These are phyloP conservation scores for Eilema depressum DNA, from an alignment of 2,888 invertebrate species.

Conservation along the genomic window DNA sequence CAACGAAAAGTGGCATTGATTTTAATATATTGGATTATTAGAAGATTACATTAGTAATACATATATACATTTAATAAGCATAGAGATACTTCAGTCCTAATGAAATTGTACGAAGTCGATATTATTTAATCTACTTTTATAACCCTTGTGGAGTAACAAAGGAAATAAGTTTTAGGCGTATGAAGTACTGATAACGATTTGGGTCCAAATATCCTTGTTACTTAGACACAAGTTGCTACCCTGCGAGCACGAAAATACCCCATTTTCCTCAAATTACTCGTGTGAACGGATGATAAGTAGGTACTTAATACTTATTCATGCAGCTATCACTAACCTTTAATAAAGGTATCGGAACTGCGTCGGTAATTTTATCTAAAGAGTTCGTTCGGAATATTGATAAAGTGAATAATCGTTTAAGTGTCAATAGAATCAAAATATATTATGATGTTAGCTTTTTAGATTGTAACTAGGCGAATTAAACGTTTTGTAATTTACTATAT, in stretches of 20 bases:
- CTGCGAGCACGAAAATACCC: conserved; percentile 11
- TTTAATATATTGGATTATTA: too few relatives aligned
- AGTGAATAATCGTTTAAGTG: not conserved
- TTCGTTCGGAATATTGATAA: not conserved
- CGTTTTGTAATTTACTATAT: too few relatives aligned
- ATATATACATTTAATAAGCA: too few relatives aligned
- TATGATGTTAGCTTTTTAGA: not conserved
- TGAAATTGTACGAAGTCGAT: not conserved
- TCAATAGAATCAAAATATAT: not conserved
- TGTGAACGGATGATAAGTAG: conserved; percentile 12
- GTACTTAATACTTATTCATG: conserved; percentile 6
- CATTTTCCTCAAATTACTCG: conserved; percentile 20
- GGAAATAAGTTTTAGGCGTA: not conserved
- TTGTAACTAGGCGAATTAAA: too few relatives aligned
- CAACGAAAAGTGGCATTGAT: too few relatives aligned
- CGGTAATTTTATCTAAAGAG: not conserved
- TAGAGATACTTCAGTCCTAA: not conserved
- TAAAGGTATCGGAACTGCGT: not conserved
- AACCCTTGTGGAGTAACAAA: not conserved
- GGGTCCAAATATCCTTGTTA: conserved; percentile 9
- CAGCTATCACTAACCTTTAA: not conserved
- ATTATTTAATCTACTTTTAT: conserved; percentile 7
- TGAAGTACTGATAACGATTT: conserved; percentile 14
- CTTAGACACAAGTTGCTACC: not conserved
- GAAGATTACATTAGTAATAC: not conserved